Percentiles rank a stretch among this genome's conserved stretches.
phyloP scores from a whole-genome alignment of 2,113 vertebrate genomes.

The Leptocoma aspasia region DNA sequence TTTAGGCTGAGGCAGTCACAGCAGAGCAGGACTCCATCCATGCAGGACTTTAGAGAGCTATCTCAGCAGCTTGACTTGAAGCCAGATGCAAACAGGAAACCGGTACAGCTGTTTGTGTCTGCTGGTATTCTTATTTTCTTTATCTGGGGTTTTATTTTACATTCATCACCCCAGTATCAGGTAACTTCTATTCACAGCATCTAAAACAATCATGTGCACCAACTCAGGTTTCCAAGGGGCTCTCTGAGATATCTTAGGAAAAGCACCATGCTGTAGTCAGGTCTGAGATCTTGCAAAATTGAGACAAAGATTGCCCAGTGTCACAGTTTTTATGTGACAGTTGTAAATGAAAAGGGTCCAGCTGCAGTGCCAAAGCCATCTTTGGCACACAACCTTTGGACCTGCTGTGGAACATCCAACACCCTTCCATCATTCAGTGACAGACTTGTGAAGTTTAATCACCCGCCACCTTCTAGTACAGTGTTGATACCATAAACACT shows the following conservation, averaged over 20 bases:
- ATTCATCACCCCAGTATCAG: background rate
- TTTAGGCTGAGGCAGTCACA: background rate
- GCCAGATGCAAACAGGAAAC: constrained; percentile 51
- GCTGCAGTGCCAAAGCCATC: background rate
- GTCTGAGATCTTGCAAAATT: background rate
- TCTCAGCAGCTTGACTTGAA: constrained; percentile 36
- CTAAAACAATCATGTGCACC: background rate
- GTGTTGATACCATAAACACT: background rate
- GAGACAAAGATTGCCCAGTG: background rate
- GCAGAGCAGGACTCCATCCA: background rate
- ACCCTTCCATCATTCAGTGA: background rate
- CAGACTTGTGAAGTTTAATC: background rate
- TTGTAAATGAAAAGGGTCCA: background rate
- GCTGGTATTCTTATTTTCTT: background rate
- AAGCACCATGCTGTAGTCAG: background rate
- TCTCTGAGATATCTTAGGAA: background rate
- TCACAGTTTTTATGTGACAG: background rate
- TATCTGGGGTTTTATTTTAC: background rate
- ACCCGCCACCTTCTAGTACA: background rate
- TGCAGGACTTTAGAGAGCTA: background rate
- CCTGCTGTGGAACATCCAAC: background rate
- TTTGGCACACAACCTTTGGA: background rate
- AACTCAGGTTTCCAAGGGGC: constrained; percentile 8
- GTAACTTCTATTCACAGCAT: background rate
- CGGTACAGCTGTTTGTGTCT: constrained; percentile 3